These are phyloP conservation scores for Buathra laborator DNA, from an alignment of 2,888 invertebrate species.

Conservation along the genomic window DNA sequence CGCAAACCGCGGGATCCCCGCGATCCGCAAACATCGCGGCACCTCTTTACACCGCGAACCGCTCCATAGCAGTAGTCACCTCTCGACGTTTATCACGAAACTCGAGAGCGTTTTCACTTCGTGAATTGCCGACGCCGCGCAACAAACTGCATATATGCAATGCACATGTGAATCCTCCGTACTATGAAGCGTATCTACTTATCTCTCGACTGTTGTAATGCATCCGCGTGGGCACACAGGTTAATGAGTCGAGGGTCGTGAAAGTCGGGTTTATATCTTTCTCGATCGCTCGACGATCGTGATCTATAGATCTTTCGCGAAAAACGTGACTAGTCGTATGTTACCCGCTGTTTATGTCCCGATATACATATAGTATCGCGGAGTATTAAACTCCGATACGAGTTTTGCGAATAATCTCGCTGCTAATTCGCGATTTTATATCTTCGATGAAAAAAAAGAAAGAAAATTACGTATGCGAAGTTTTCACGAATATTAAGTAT, in stretches of 20 bases:
- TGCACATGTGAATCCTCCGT: background rate
- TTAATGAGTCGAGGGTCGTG: slow-evolving; percentile 59
- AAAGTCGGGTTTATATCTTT: slow-evolving; percentile 57
- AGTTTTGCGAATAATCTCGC: background rate
- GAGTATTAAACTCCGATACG: background rate
- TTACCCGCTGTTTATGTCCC: background rate
- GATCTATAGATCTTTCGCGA: slow-evolving; percentile 54
- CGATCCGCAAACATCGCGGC: background rate
- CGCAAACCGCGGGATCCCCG: background rate
- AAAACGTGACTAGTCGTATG: slow-evolving; percentile 17
- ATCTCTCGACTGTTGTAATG: background rate
- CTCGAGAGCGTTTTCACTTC: slow-evolving; percentile 42
- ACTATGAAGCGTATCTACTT: slow-evolving; percentile 1
- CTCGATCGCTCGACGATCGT: slow-evolving; percentile 51
- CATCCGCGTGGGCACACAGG: slow-evolving; percentile 28
- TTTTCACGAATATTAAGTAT: background rate
- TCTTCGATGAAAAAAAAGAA: background rate
- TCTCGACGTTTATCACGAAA: slow-evolving; percentile 42
- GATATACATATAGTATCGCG: background rate
- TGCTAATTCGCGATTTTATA: background rate
- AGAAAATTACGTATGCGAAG: background rate
- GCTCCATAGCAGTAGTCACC: background rate
- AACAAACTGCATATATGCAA: background rate
- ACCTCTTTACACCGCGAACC: slow-evolving; percentile 12
- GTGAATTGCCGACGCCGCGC: slow-evolving; percentile 30